Conservation (phyloP, 1,140 invertebrate species). For the Trichoplusia ni region DNA sequence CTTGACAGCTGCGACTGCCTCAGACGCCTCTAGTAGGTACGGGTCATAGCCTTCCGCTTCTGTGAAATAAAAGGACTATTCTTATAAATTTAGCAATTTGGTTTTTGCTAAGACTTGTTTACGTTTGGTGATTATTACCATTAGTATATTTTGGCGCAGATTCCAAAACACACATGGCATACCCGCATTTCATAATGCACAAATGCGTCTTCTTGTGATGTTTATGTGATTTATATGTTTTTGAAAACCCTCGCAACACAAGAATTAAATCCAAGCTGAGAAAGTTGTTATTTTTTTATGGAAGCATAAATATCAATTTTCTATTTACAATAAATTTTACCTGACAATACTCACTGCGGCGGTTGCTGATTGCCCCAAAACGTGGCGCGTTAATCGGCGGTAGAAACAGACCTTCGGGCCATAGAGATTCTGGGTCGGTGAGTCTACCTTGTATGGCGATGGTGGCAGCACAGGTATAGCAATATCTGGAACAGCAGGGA, state of each 20-base stretch:
- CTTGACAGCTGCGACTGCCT: conserved; percentile 79
- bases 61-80: conserved; percentile 38
- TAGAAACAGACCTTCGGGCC: conserved; percentile 75
- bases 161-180: no score
- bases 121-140: no score
- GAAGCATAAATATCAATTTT: conserved; percentile 7
- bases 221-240: no score
- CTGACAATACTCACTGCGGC: conserved; percentile 36
- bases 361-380: conserved; percentile 35
- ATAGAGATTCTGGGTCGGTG: conserved; percentile 76
- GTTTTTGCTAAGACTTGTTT: no score
- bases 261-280: not conserved
- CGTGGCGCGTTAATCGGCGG: conserved; percentile 56
- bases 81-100: not conserved
- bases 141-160: no score
- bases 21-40: conserved; percentile 78
- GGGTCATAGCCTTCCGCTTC: conserved; percentile 67
- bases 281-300: not conserved
- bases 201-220: no score
- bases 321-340: conserved; percentile 33
- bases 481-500: conserved; percentile 44
- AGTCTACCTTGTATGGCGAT: conserved; percentile 78
- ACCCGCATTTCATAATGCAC: no score
- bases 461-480: conserved; percentile 69
- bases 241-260: no score